Evolutionary conservation across 2,888 invertebrate genomes (phyloP).

Genomic region (Eupithecia pulchellata): DNA sequence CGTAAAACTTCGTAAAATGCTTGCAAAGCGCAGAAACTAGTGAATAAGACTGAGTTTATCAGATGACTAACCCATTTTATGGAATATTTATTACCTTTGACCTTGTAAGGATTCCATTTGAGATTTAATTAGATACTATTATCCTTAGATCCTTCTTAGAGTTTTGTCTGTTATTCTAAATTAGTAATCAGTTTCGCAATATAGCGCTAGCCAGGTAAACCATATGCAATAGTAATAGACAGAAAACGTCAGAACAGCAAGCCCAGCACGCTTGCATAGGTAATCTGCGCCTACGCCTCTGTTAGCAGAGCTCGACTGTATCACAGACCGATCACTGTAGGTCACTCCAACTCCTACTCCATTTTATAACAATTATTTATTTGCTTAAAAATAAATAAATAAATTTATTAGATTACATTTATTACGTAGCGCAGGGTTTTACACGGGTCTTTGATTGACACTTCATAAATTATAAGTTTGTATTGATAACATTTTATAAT

Average conservation of each 20-base stretch:
- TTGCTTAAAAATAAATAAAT: not conserved
- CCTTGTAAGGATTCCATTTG: too few relatives aligned
- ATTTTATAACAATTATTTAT: not conserved
- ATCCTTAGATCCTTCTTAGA: too few relatives aligned
- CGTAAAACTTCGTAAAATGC: too few relatives aligned
- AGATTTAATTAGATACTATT: too few relatives aligned
- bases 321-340: conserved; percentile 42
- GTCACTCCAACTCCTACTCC: conserved; percentile 26
- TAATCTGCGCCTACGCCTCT: conserved; percentile 64
- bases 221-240: conserved; percentile 39
- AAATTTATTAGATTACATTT: not conserved
- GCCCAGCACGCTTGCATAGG: conserved; percentile 59
- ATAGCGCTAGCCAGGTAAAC: not conserved
- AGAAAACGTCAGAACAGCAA: conserved; percentile 68
- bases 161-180: not conserved
- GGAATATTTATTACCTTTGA: too few relatives aligned
- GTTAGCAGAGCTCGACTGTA: conserved; percentile 33
- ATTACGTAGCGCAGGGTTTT: not conserved
- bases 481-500: not conserved
- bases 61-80: too few relatives aligned
- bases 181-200: not conserved
- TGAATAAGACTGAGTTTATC: too few relatives aligned
- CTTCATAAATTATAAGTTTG: too few relatives aligned
- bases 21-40: too few relatives aligned
- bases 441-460: not conserved